Evolutionary conservation across 1,140 invertebrate genomes (phyloP), one percentile per base, ranked within the genome.

Genomic region (Callitettix versicolor): DNA sequence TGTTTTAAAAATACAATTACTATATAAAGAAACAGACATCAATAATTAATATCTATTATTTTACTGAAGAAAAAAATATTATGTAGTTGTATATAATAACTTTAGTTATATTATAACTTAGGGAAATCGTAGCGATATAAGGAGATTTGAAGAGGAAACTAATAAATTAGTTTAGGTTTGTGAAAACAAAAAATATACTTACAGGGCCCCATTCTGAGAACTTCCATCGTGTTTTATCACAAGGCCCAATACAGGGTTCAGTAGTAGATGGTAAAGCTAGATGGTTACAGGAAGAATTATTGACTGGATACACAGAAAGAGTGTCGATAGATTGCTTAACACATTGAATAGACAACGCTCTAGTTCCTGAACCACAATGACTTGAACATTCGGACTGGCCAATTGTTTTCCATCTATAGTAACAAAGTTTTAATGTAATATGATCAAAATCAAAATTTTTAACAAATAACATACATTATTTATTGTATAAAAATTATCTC

Each of bases 171-270:
- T n/a, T n/a, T n/a, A n/a, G n/a, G n/a, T n/a, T n/a, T n/a, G n/a
- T n/a, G n/a, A n/a, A 40, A n/a, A 30, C 40, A 14, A 42, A 1
- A 30, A 56, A 18, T 51, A 9, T 26, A 60, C 76, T 55, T 55
- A 68, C 77, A 20, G 75, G 60, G 4, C 80, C 80, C 88, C 88
- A 91, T 9, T 79, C 72, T 1, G 75, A 74, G 62, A 85, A 90
- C 7, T 73, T 69, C 88, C 88, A 91, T 20, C 73, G 71, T 3
- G 77, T 77, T 22, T 70, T 68, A 18, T 79, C 71, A 65, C 88
- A 91, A 1, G 77, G 69, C 15, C 81, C 84, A 0, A 70, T 65
- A 65, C 88, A 91, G 1, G 73, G 59, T 58, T 83, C 77, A 20
- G 66, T 64, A 12, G 73, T 68, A 1, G 71, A 60, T 1, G 79